Evolutionary conservation across 2,797 vertebrate genomes (phyloP).

Genomic region (Carcharodon carcharias): DNA sequence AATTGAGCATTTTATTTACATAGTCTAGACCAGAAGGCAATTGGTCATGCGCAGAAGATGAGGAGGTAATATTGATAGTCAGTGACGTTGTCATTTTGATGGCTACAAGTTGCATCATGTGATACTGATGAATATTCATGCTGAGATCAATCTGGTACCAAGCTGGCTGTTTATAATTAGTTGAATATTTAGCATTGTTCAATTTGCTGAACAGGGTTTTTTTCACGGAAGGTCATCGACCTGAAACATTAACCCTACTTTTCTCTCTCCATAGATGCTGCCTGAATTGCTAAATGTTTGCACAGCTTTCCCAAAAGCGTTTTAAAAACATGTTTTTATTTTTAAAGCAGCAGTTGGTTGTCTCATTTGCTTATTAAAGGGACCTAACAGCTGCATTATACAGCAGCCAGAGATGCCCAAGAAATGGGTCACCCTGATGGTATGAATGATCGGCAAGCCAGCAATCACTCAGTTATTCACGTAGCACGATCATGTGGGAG

Average conservation of each 20-base stretch:
- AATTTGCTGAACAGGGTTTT: not conserved
- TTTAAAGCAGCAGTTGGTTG: not conserved
- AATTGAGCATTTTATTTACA: not conserved
- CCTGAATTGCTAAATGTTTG: not conserved
- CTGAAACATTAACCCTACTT: not conserved
- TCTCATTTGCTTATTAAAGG: not conserved
- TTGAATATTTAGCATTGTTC: not conserved
- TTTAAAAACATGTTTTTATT: not conserved
- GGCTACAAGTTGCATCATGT: not conserved
- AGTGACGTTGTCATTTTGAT: not conserved
- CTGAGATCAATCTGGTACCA: not conserved
- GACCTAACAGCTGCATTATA: not conserved
- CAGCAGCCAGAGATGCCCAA: not conserved
- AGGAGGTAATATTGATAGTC: not conserved
- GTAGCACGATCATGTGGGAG: not conserved
- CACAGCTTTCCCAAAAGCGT: not conserved
- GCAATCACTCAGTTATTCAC: not conserved
- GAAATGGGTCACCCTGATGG: not conserved
- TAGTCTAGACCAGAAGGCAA: not conserved
- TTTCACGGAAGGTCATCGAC: not conserved
- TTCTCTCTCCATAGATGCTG: not conserved
- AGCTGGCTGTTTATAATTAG: not conserved
- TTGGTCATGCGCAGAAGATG: not conserved
- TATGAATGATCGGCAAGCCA: not conserved
- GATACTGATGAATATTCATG: not conserved